Base-by-base conservation (phyloP, 1,140 invertebrate species). In the Drosophila guanche region DNA sequence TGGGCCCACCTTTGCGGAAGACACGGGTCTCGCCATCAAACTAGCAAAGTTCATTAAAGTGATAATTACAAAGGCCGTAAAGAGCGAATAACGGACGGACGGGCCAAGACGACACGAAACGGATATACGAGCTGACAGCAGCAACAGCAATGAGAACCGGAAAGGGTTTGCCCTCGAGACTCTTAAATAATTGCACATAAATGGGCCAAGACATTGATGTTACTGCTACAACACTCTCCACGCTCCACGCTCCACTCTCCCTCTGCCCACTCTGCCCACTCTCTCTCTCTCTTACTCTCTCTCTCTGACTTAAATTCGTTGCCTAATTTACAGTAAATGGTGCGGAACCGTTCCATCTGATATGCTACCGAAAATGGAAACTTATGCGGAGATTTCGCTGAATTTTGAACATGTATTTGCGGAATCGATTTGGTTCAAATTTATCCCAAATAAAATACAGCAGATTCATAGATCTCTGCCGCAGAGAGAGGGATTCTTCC, bases 41-140 rank as follows among this genome's bases (percentile, higher is more conserved):
- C 73, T 79, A 69, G 83, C 67, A 86, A 88, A 88, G 83, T 86
- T 86, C 83, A 88, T 86, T 86, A 86, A 83, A 88, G 83, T 83
- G 83, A 86, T 86, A 86, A 86, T 86, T 88, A 86, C 83, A 88
- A 76, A 65, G 79, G 78, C 65, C 65, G 56, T 88, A 75, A 83
- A 85, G 29, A 85, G 29, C 45, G 40, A 74, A 58, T 42, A 54
- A 74, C 40, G 43, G 14, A 50, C 42, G 43, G 16, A 20, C 16
- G 16, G 16, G 37, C 53, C 53, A 74, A 42, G 54, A 48, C 42
- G 57, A 66, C 62, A 68, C 50, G 66, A 25, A 68, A 68, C 50
- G 66, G 66, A 68, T 68, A 68, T 68, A 68, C 63, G 66, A 68
- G 42, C 45, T 68, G 62, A 10, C 23, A 10, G 33, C 5, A 45